Evolutionary conservation across 2,113 vertebrate genomes (phyloP), one percentile per base, ranked within the genome.

Genomic region (Argyrosomus japonicus): DNA sequence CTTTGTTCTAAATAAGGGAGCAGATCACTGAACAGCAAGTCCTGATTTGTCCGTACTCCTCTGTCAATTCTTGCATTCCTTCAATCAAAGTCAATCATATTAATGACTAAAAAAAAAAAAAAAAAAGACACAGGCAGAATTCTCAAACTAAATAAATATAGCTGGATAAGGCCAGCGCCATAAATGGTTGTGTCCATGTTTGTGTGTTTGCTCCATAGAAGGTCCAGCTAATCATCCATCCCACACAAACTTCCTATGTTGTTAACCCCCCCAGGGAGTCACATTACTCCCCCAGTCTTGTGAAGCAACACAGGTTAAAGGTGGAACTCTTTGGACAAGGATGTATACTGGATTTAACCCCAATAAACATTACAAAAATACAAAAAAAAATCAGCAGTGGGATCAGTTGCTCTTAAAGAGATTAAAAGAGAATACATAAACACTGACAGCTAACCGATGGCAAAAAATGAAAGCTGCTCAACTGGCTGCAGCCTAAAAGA

Each of bases 241-340:
- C 87, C 79, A 79, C 89, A 79, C 50, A 87, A 76, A 43, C 72
- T 89, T 94, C 89, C 84, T 92, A 93, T 85, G 84, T 83, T 21
- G 12, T 83, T 70, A 19, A 77, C 64, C 25, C 56, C 71, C 25
- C 32, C 4, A 10, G 79, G 69, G 76, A 77, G 78, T 57, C 57
- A 68, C 61, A 75, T 87, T 65, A 85, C 74, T 86, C 72, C 77
- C 84, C 62, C 9, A 64, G 29, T 13, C 15, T 68, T 89, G 68
- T 56, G 43, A 65, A 77, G 51, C 27, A 27, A 60, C 19, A 21
- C 0, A n/a, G 77, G 77, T 82, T 48, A 68, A 86, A 90, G 68
- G 62, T 80, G 68, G 45, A 86, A 19, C 19, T 32, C 40, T 21
- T 25, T 9, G 18, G 43, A 79, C 0, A 6, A 45, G 56, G 53